Base-by-base conservation (phyloP, 2,888 invertebrate species). In the Acanthococcus lagerstroemiae region DNA sequence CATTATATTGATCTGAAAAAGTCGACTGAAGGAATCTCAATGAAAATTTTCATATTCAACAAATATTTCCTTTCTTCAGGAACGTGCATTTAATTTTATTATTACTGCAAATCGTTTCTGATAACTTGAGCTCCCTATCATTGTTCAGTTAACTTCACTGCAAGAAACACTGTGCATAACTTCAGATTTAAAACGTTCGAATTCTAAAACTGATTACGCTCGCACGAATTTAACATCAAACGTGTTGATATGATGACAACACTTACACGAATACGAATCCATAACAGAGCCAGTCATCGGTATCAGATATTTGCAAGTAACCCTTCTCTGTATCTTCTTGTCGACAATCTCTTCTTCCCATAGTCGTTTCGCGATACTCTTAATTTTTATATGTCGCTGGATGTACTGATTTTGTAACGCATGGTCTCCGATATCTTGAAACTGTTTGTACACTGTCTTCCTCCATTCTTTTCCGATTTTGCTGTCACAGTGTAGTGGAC, bases 401-500 rank as follows among this genome's bases (percentile, higher is more conserved):
- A 66, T 55, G 50, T 37, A 66, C 24, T n/a, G 19, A 17, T 66
- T 66, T 24, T 66, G 66, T 4, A 17, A 30, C 19, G 55, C 9
- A 22, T 66, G 66, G 12, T 48, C 48, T 1, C 22, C 46, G 4
- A 57, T 5, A 19, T 56, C 50, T 9, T 30, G 24, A 17, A 66
- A 66, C 7, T 66, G 66, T 27, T 56, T n/a, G 30, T 56, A 66
- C n/a, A 66, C n/a, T 22, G 19, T 46, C n/a, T 50, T 25, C 30
- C 66, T 46, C 50, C 27, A 26, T 37, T 66, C 56, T 24, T 22
- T 56, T 52, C 79, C 76, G 69, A 80, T 77, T 70, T 78, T 75
- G 66, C 78, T 77, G 71, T 78, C 78, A 73, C 80, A 80, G 75
- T 77, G 78, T 75, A 80, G 80, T n/a, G 80, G 80, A 71, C 80